These are phyloP conservation scores for Anthopleura xanthogrammica DNA, from an alignment of 92 coral and sea anemone genomes.

Conservation along the genomic window DNA sequence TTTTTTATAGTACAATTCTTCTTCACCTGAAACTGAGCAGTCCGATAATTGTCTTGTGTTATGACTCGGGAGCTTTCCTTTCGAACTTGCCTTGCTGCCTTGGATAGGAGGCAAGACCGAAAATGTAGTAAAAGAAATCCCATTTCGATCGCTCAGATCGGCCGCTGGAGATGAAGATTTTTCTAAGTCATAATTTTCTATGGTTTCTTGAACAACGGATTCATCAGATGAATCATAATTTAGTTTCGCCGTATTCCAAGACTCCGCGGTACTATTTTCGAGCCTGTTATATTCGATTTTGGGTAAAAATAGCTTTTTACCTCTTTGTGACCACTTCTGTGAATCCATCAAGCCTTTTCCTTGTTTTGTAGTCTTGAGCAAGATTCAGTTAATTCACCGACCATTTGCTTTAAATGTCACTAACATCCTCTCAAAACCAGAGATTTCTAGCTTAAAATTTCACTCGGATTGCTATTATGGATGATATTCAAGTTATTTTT, in stretches of 20 bases:
- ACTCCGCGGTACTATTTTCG: constrained; percentile 7
- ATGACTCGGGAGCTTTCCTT: constrained; percentile 22
- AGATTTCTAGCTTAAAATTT: not conserved
- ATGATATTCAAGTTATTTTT: not conserved
- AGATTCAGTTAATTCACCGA: not conserved
- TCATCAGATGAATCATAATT: not conserved
- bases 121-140: constrained; percentile 63
- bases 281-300: constrained; percentile 69
- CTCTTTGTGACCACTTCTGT: constrained; percentile 22
- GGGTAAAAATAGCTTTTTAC: constrained; percentile 73
- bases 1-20: not conserved
- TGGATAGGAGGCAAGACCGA: constrained; percentile 74
- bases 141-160: constrained; percentile 15
- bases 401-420: not conserved
- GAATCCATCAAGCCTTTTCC: constrained; percentile 12
- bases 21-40: not conserved
- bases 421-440: not conserved
- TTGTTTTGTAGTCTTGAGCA: not conserved
- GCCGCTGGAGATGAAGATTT: constrained; percentile 26
- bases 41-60: not conserved
- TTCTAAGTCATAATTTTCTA: constrained; percentile 13
- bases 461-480: not conserved
- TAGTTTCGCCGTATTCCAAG: not conserved
- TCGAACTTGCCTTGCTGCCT: constrained; percentile 13
- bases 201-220: constrained; percentile 27